Base-by-base conservation (phyloP, 1,140 invertebrate genomes). In the Hyposmocoma kahamanoa region DNA sequence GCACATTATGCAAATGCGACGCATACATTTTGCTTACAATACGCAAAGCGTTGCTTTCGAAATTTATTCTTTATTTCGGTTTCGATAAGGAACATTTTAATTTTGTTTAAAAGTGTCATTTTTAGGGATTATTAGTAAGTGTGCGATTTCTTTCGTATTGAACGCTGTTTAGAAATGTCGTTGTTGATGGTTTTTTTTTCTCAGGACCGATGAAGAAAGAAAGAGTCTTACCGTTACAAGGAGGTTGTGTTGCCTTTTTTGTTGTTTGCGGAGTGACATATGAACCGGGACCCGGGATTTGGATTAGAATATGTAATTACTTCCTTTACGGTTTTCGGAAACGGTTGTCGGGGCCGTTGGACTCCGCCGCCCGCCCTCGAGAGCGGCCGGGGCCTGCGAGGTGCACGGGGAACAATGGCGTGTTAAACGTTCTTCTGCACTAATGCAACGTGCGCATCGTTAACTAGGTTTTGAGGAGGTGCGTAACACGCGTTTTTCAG, bases 1-100 rank as follows among this genome's bases (percentile, higher is more conserved):
- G 81, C 84, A 86, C 72, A 86, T 86, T 87, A 87, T 87, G 84
- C 83, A 87, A 87, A 87, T 87, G 81, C 78, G 75, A 36, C 69
- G 84, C 84, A 87, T 87, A 87, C 84, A 84, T 84, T 87, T 85
- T 62, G 67, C n/a, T 73, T 72, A 57, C 67, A 63, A 59, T 55
- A 62, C 56, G 55, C 57, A 36, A 24, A 45, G 39, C 20, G 11
- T 22, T 41, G 59, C 11, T 57, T 19, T 56, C 44, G 28, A 24
- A 62, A 59, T 64, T 36, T 41, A 15, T 32, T 21, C 32, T 42
- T 44, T 61, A 62, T 50, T 10, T 11, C 8, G 2, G 22, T 50
- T 34, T n/a, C 10, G 15, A 18, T 73, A 75, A 59, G 54, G 57
- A 20, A 17, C 54, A 59, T 39, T 60, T 69, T 81, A 9, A 30